These are phyloP conservation scores for Sebastes hopkinsi DNA, from an alignment of 2,797 vertebrate genomes.

Conservation along the genomic window DNA sequence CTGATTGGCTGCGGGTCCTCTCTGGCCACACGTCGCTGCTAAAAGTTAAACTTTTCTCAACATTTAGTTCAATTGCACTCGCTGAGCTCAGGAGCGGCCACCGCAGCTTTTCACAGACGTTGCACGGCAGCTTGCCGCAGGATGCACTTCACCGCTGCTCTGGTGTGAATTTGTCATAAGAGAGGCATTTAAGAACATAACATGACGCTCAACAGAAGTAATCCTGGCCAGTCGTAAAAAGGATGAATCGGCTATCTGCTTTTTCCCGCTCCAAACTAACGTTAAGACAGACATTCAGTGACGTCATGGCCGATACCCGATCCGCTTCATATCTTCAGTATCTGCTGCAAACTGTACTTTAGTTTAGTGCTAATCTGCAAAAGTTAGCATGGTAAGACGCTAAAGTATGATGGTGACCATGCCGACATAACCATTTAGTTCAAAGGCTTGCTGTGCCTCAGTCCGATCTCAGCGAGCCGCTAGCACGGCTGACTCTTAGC, in stretches of 20 bases:
- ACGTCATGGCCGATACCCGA: background rate
- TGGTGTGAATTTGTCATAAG: fast-evolving
- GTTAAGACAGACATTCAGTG: background rate
- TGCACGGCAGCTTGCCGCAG: no score
- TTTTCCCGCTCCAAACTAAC: background rate
- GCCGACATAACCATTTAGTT: background rate
- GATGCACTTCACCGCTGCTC: no score
- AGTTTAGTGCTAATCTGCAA: background rate
- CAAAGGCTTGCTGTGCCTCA: background rate
- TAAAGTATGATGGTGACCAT: no score
- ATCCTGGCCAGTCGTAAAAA: background rate
- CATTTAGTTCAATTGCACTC: no score
- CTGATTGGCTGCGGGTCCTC: no score
- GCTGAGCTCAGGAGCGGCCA: no score
- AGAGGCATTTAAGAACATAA: background rate
- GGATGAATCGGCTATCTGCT: background rate
- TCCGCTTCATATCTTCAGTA: background rate
- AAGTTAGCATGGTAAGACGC: background rate
- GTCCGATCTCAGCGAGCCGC: background rate
- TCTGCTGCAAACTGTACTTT: background rate
- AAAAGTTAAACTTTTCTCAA: no score
- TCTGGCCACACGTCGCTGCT: no score
- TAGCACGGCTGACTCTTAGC: background rate
- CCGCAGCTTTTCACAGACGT: no score
- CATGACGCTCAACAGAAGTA: background rate